Percentiles rank a stretch among this genome's conserved stretches.
phyloP scores from a whole-genome alignment of 2,113 vertebrate genomes.

The Dinomys branickii region DNA sequence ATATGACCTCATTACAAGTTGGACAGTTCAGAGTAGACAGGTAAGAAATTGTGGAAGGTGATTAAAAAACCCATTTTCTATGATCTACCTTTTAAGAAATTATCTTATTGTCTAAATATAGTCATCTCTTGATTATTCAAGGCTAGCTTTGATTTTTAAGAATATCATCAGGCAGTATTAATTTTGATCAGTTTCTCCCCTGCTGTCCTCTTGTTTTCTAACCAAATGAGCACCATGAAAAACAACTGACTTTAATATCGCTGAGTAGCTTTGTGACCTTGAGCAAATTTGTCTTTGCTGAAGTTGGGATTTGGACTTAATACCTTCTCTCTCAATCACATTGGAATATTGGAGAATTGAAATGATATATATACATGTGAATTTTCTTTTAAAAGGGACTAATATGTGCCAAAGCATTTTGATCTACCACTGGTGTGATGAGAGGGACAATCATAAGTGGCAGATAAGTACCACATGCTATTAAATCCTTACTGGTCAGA shows the following conservation, averaged over 20 bases:
- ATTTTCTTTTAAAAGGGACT: neutral
- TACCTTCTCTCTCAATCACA: neutral
- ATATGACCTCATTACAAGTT: neutral
- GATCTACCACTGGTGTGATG: neutral
- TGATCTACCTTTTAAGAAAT: neutral
- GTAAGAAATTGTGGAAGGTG: neutral
- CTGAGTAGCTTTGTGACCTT: neutral
- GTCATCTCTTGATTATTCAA: neutral
- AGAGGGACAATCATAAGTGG: neutral
- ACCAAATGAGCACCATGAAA: neutral
- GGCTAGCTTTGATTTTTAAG: neutral
- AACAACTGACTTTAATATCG: neutral
- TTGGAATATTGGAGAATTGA: neutral
- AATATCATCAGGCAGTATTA: neutral
- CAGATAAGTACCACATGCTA: neutral
- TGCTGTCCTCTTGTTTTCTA: neutral
- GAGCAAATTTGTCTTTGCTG: neutral
- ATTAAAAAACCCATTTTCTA: neutral
- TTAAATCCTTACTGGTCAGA: neutral
- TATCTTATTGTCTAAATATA: neutral
- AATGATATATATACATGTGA: neutral
- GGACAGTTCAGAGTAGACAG: accelerated
- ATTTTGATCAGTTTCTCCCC: neutral
- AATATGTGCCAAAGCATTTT: constrained; percentile 5
- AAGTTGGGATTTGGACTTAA: neutral